Evolutionary conservation across 2,113 vertebrate genomes (phyloP), one percentile per base, ranked within the genome.

Genomic region (Nothobranchius kuhntae): DNA sequence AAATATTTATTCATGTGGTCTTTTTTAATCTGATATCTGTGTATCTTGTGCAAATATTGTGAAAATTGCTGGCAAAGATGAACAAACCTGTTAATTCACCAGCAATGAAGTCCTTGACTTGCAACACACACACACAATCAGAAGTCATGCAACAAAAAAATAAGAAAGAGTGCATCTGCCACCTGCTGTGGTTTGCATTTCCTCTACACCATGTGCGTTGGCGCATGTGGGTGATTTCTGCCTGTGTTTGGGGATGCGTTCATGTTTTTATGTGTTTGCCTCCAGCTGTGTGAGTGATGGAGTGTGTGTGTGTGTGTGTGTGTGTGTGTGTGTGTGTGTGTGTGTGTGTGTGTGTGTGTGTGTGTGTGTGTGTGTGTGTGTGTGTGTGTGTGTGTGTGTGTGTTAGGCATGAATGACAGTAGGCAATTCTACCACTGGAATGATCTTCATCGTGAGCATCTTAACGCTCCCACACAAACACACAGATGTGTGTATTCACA

Each of bases 351-450:
- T 46, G 58, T 21, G 11, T 56, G 35, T 21, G 56, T 77, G 54
- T 73, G 56, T 64, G 50, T 44, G 61, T 50, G 21, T 56, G 35
- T 26, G 57, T 61, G 61, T 46, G 58, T 21, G 13, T 56, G 35
- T 24, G 8, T 60, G 62, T 56, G 35, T 26, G 57, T 61, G 61
- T 46, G 58, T 21, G 13, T 56, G 35, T 24, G 8, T 60, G 62
- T 61, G 86, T 71, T 30, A 60, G 52, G 62, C 85, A 84, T 83
- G 82, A 87, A 81, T 78, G 85, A 84, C 84, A 78, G 80, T 82
- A 81, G 80, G 80, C 84, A 82, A 87, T 89, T 86, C 86, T 83
- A 81, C 77, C 40, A 63, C 75, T 82, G 80, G 83, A 86, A 83
- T 85, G 85, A 85, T 90, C 80, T 86, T 86, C 74, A 82, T 86